Evolutionary conservation across 2,888 invertebrate genomes (phyloP).

Genomic region (Apamea crenata): DNA sequence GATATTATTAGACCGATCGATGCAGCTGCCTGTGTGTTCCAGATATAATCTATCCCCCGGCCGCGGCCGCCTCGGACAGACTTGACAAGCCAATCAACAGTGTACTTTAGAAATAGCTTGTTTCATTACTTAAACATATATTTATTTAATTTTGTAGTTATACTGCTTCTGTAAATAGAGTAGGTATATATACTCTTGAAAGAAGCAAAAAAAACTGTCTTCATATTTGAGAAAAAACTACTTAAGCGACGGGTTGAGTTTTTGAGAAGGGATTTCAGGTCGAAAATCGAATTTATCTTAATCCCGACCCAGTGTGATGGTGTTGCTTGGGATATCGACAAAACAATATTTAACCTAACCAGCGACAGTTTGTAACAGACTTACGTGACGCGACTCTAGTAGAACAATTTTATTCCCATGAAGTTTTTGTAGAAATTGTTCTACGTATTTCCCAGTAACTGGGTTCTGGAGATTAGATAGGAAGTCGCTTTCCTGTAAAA

Average conservation of each 20-base stretch:
- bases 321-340: not conserved
- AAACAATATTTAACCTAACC: no score
- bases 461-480: no score
- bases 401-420: not conserved
- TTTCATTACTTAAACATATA: slow-evolving; percentile 19
- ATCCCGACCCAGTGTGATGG: not conserved
- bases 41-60: slow-evolving; percentile 34
- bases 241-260: not conserved
- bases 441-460: no score
- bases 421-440: not conserved
- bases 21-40: slow-evolving; percentile 37
- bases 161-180: not conserved
- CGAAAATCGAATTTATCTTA: not conserved
- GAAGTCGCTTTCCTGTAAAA: no score
- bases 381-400: not conserved
- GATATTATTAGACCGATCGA: slow-evolving; percentile 50
- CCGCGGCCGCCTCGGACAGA: slow-evolving; percentile 24
- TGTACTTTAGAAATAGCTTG: slow-evolving; percentile 31
- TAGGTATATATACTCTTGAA: not conserved
- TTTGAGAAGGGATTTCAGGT: not conserved
- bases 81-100: slow-evolving; percentile 43
- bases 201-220: not conserved
- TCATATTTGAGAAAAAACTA: not conserved
- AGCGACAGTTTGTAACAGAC: not conserved
- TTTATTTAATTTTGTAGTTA: not conserved